Conservation (phyloP, 2,797 vertebrate species). For the Etheostoma nigrum region DNA sequence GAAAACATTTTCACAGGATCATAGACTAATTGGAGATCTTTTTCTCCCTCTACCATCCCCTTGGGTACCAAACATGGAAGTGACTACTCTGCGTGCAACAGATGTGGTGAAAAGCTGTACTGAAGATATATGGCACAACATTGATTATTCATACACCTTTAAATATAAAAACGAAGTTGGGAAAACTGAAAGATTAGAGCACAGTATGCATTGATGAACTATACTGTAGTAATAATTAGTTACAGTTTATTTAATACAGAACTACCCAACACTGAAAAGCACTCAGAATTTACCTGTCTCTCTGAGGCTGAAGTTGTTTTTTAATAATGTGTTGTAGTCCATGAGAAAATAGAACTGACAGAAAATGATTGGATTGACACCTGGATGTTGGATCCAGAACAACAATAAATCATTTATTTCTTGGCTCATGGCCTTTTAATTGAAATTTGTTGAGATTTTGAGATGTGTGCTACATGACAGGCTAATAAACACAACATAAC, state of each 20-base stretch:
- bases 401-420: constrained; percentile 23
- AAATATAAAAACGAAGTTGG: not conserved
- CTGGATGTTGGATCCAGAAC: constrained; percentile 13
- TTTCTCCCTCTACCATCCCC: constrained; percentile 25
- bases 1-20: constrained; percentile 68
- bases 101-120: constrained; percentile 31
- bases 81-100: constrained; percentile 37
- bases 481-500: constrained; percentile 18
- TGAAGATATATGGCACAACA: constrained; percentile 6
- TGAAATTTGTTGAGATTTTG: constrained; percentile 20
- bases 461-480: not conserved
- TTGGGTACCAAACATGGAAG: constrained; percentile 36
- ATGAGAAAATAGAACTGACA: constrained; percentile 3
- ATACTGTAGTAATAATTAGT: not conserved
- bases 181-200: constrained; percentile 8
- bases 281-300: not conserved
- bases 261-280: constrained; percentile 1
- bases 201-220: not conserved
- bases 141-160: not conserved
- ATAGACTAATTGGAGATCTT: constrained; percentile 72
- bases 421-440: constrained; percentile 21
- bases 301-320: not conserved
- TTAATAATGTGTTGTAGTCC: constrained; percentile 20
- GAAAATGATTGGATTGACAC: not conserved
- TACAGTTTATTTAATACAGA: constrained; percentile 3